These are phyloP conservation scores for Pharmacophagus antenor DNA, from an alignment of 2,888 invertebrate species.

Conservation along the genomic window DNA sequence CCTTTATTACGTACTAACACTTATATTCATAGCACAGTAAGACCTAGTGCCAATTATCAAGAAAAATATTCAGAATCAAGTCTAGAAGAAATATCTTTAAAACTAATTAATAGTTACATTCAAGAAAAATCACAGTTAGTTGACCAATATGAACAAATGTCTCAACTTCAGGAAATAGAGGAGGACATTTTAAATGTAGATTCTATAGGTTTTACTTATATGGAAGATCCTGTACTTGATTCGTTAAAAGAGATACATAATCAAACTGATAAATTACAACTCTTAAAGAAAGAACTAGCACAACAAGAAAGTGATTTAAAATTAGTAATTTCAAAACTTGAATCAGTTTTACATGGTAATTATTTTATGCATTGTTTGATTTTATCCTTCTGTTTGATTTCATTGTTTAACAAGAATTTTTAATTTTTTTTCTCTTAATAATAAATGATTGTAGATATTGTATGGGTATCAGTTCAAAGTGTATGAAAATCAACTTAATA, in stretches of 20 bases:
- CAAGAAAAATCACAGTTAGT: conserved; percentile 86
- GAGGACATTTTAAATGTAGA: conserved; percentile 79
- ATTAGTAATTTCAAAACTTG: conserved; percentile 61
- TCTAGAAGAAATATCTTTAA: conserved; percentile 88
- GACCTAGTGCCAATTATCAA: conserved; percentile 78
- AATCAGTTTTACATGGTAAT: conserved; percentile 59
- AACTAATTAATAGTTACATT: conserved; percentile 84
- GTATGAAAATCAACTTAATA: too few relatives aligned
- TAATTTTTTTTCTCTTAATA: too few relatives aligned
- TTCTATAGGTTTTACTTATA: conserved; percentile 82
- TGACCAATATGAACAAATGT: conserved; percentile 85
- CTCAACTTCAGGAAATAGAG: conserved; percentile 80
- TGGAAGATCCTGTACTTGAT: conserved; percentile 82
- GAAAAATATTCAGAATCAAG: conserved; percentile 82
- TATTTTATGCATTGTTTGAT: not conserved
- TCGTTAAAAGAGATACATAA: conserved; percentile 83
- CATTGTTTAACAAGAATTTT: not conserved
- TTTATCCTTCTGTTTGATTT: conserved; percentile 5
- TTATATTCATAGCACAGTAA: conserved; percentile 85
- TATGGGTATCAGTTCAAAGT: too few relatives aligned
- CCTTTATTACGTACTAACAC: conserved; percentile 78
- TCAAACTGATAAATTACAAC: conserved; percentile 83
- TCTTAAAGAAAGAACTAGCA: conserved; percentile 82
- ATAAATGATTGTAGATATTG: too few relatives aligned
- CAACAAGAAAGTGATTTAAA: conserved; percentile 84